phyloP scores from a whole-genome alignment of 2,113 vertebrate genomes.

The Epinephelus moara region DNA sequence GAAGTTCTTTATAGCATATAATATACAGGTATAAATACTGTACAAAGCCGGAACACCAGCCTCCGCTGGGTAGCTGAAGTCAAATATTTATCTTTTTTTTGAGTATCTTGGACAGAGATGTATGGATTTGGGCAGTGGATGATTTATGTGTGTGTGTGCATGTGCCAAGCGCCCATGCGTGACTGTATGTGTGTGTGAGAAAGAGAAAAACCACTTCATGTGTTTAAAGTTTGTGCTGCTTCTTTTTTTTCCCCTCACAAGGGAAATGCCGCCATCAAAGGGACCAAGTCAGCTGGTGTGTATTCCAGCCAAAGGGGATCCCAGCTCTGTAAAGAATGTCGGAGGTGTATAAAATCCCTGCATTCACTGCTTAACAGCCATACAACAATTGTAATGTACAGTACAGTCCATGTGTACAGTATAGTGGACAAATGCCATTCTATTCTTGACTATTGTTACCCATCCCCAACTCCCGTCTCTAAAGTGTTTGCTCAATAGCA shows the following conservation, averaged over 20 bases:
- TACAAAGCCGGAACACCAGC: constrained; percentile 86
- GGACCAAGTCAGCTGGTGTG: constrained; percentile 82
- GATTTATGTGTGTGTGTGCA: constrained; percentile 32
- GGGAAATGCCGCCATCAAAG: constrained; percentile 80
- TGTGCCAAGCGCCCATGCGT: constrained; percentile 54
- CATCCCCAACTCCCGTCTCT: constrained; percentile 69
- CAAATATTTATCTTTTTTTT: constrained; percentile 84
- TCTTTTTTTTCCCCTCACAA: constrained; percentile 63
- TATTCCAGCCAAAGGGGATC: constrained; percentile 76
- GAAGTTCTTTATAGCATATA: constrained; percentile 84
- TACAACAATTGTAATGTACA: constrained; percentile 75
- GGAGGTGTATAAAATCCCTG: constrained; percentile 69
- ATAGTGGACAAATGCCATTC: constrained; percentile 81
- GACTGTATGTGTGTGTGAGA: constrained; percentile 56
- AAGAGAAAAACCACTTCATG: constrained; percentile 76
- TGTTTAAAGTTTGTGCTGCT: constrained; percentile 83
- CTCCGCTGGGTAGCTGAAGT: constrained; percentile 86
- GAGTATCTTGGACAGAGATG: constrained; percentile 71
- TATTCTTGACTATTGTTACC: constrained; percentile 71
- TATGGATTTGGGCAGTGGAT: constrained; percentile 64
- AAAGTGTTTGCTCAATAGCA: constrained; percentile 90
- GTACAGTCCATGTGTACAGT: constrained; percentile 71
- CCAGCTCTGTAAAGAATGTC: constrained; percentile 77
- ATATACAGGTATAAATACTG: constrained; percentile 85
- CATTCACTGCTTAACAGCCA: constrained; percentile 80